Evolutionary conservation across 2,797 vertebrate genomes (phyloP).

Genomic region (Petrocephalus sullivani): DNA sequence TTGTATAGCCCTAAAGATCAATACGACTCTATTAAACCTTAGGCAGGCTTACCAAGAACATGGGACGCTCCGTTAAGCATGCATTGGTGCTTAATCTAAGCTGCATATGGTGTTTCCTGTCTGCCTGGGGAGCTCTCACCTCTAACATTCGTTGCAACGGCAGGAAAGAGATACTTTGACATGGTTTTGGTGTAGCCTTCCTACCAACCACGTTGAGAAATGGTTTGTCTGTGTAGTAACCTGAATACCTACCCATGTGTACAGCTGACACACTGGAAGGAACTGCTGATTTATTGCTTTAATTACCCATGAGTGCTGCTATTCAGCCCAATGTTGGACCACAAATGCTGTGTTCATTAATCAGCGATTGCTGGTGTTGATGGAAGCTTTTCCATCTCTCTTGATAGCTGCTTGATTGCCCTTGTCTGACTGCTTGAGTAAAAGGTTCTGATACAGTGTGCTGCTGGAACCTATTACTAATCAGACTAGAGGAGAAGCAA

Average conservation of each 20-base stretch:
- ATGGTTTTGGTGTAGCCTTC: not conserved
- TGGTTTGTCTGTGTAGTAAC: not conserved
- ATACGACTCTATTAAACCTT: conserved; percentile 9
- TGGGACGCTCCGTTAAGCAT: not conserved
- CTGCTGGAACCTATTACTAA: not conserved
- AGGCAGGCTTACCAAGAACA: not conserved
- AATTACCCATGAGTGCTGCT: conserved; percentile 9
- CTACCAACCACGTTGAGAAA: not conserved
- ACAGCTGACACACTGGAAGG: not conserved
- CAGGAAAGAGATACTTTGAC: not conserved
- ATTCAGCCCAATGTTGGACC: not conserved
- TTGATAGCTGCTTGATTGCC: not conserved
- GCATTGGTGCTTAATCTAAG: not conserved
- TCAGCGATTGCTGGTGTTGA: not conserved
- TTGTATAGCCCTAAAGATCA: not conserved
- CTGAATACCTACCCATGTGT: not conserved
- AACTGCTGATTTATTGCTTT: conserved; percentile 13
- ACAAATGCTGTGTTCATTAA: conserved; percentile 4
- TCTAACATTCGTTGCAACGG: not conserved
- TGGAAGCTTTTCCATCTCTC: not conserved
- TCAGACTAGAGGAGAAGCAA: not conserved
- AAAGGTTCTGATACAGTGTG: not conserved
- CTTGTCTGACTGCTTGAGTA: not conserved
- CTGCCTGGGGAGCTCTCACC: not conserved
- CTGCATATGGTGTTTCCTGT: not conserved